Evolutionary conservation across 2,888 invertebrate species (phyloP).

Genomic region (Cerceris ruficornis): DNA sequence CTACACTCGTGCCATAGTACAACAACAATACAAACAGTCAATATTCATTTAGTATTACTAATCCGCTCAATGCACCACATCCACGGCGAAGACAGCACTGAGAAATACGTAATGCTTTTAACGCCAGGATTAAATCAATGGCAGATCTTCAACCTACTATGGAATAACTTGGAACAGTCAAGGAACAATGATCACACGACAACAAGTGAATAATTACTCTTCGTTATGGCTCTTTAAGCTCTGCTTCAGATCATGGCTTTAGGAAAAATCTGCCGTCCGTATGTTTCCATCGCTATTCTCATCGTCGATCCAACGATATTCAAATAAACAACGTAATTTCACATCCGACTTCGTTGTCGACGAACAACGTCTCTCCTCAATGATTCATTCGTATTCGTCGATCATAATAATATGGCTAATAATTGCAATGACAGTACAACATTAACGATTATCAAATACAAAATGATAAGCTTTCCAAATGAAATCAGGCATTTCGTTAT

Average conservation of each 20-base stretch:
- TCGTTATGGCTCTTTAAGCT: conserved; percentile 8
- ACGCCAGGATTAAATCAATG: conserved; percentile 40
- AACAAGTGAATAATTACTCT: conserved; percentile 32
- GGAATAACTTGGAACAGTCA: conserved; percentile 28
- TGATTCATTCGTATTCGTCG: not conserved
- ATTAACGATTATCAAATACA: not conserved
- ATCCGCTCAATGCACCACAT: conserved; percentile 50
- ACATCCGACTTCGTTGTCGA: not conserved
- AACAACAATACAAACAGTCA: conserved; percentile 76
- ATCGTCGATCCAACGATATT: too few species aligned
- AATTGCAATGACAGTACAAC: not conserved
- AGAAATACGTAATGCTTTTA: conserved; percentile 49
- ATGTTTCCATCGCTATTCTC: too few species aligned
- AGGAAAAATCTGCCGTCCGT: conserved; percentile 1
- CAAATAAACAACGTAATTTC: too few species aligned
- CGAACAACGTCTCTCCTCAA: not conserved
- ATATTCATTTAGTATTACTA: conserved; percentile 56
- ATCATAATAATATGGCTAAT: not conserved
- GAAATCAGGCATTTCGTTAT: not conserved
- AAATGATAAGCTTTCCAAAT: not conserved
- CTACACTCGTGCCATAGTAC: conserved; percentile 71
- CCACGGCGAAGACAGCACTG: conserved; percentile 50
- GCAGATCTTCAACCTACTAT: conserved; percentile 41
- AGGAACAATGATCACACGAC: conserved; percentile 54
- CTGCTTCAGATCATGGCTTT: conserved; percentile 12